Evolutionary conservation across 64 coral and sea anemone genomes (phyloP).

Genomic region (Dendronephthya gigantea): DNA sequence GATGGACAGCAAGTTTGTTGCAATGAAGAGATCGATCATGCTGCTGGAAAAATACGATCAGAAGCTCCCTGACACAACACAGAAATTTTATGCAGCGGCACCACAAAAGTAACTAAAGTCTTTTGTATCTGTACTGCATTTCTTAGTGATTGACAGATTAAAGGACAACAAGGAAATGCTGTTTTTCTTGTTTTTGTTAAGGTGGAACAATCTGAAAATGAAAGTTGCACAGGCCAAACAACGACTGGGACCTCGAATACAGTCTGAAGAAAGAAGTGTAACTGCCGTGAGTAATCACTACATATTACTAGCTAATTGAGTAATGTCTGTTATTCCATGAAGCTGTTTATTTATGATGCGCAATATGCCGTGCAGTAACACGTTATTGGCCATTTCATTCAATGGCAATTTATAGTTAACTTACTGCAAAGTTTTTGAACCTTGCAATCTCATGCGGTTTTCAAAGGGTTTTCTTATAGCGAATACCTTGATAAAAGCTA

Average conservation of each 20-base stretch:
- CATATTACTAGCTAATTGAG: not conserved
- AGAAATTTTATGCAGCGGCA: conserved; percentile 91
- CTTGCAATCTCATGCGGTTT: too few species aligned
- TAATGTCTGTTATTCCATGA: too few species aligned
- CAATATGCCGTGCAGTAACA: too few species aligned
- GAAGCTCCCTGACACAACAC: conserved; percentile 91
- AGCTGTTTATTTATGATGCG: too few species aligned
- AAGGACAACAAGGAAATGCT: not conserved
- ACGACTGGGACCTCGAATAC: conserved; percentile 88
- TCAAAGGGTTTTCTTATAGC: too few species aligned
- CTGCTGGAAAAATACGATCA: conserved; percentile 91
- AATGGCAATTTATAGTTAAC: too few species aligned
- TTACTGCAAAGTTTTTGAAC: too few species aligned
- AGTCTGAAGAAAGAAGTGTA: conserved; percentile 73
- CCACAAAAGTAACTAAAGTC: conserved; percentile 77
- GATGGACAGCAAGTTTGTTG: conserved; percentile 98
- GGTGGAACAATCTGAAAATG: conserved; percentile 98
- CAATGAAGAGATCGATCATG: conserved; percentile 93
- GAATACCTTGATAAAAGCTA: not conserved
- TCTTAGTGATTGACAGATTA: not conserved
- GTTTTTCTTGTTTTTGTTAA: conserved; percentile 2
- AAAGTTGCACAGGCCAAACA: conserved; percentile 96
- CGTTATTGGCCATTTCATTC: too few species aligned
- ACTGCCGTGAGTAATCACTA: conserved; percentile 56
- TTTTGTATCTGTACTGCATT: not conserved